These are phyloP conservation scores for Rhadina sibilatrix DNA, from an alignment of 2,113 vertebrate species.

Conservation along the genomic window DNA sequence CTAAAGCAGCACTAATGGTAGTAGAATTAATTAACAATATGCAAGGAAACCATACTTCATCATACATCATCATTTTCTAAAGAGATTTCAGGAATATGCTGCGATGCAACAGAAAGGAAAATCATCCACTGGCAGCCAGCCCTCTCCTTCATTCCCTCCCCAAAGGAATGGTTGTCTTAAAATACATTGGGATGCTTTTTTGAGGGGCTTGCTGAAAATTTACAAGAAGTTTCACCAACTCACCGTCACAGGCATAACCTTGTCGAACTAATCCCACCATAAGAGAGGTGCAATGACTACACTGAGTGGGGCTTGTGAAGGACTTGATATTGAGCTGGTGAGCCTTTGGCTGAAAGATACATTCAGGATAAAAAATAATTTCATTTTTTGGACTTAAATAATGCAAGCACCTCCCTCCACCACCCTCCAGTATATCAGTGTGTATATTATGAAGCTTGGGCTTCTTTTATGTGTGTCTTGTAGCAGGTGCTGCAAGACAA, in stretches of 20 bases:
- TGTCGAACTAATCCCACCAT: conserved; percentile 96
- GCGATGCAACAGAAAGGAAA: background rate
- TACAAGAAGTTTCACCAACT: conserved; percentile 35
- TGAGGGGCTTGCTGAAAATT: background rate
- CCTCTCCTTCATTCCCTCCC: background rate
- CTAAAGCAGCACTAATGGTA: background rate
- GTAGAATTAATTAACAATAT: background rate
- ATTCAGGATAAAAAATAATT: conserved; percentile 11
- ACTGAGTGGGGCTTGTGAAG: conserved; percentile 92
- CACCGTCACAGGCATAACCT: conserved; percentile 94
- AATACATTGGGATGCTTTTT: background rate
- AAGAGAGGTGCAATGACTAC: conserved; percentile 93
- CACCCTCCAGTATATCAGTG: background rate
- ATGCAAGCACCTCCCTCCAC: background rate
- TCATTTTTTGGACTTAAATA: background rate
- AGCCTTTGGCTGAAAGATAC: conserved; percentile 86
- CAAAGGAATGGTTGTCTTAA: background rate
- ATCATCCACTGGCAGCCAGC: background rate
- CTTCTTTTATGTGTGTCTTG: background rate
- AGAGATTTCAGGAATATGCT: background rate
- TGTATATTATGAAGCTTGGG: background rate
- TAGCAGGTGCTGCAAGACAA: background rate
- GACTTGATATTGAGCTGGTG: conserved; percentile 95
- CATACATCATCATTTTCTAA: background rate
- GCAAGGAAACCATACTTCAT: background rate